A percentile compares a stretch with the other conserved stretches of the same genome.
Evolutionary conservation across 1,140 invertebrate genomes (phyloP).

Genomic region (Meloidogyne chitwoodi): DNA sequence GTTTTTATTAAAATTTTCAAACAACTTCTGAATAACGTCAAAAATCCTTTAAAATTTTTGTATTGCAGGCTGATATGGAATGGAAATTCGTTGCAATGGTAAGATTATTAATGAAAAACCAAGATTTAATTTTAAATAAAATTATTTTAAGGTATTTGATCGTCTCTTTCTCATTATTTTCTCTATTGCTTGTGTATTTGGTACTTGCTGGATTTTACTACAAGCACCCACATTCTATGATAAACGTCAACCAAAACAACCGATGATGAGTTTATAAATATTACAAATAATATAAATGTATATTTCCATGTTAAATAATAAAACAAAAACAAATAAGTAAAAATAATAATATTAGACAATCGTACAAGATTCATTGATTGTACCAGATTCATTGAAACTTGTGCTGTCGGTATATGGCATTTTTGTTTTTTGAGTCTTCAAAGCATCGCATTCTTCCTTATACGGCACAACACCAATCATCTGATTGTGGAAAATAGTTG

Average conservation of each 20-base stretch:
- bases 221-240: constrained; percentile 94
- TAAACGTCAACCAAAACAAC: constrained; percentile 62
- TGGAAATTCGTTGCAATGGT: constrained; percentile 86
- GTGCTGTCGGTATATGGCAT: background rate
- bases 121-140: background rate
- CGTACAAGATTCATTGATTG: too few relatives aligned
- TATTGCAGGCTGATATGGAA: constrained; percentile 66
- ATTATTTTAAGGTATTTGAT: constrained; percentile 84
- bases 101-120: background rate
- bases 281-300: background rate
- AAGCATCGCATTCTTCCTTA: constrained; percentile 18
- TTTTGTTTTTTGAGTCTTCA: constrained; percentile 8
- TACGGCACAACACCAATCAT: constrained; percentile 44
- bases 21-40: too few relatives aligned
- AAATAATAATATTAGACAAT: too few relatives aligned
- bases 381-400: constrained; percentile 15
- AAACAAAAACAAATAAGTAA: background rate
- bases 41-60: background rate
- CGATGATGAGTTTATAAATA: constrained; percentile 13
- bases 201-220: constrained; percentile 74
- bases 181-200: constrained; percentile 76
- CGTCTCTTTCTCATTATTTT: constrained; percentile 95
- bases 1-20: too few relatives aligned
- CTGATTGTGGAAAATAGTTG: constrained; percentile 20
- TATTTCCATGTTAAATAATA: background rate